Conservation (phyloP, 2,888 invertebrate species). For the Xestia c-nigrum region DNA sequence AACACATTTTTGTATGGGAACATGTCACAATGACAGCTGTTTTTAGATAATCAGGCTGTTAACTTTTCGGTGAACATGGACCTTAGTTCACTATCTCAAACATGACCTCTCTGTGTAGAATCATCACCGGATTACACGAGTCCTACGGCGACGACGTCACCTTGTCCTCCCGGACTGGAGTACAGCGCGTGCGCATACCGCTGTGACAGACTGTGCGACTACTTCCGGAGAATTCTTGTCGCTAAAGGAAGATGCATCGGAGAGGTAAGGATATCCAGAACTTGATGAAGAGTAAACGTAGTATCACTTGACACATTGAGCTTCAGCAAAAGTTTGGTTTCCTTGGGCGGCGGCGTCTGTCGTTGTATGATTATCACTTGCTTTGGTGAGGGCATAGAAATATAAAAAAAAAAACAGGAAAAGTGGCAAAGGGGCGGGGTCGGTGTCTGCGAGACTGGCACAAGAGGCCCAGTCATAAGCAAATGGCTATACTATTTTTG, state of each 20-base stretch:
- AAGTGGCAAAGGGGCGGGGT: too few relatives aligned
- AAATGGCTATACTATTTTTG: too few relatives aligned
- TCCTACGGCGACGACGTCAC: conserved; percentile 30
- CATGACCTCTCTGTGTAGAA: not conserved
- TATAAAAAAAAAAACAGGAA: too few relatives aligned
- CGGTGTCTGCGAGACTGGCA: too few relatives aligned
- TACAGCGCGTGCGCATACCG: conserved; percentile 93
- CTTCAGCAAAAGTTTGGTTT: not conserved
- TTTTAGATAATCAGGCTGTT: too few relatives aligned
- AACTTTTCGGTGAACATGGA: too few relatives aligned
- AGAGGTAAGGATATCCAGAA: conserved; percentile 69
- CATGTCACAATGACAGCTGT: too few relatives aligned
- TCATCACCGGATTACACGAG: not conserved
- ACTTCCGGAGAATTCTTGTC: conserved; percentile 88
- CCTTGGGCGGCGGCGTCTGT: too few relatives aligned
- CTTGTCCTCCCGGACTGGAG: conserved; percentile 87
- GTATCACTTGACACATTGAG: not conserved
- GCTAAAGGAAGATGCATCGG: conserved; percentile 84
- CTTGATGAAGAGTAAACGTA: not conserved
- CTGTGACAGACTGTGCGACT: conserved; percentile 93
- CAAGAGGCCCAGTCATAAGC: too few relatives aligned
- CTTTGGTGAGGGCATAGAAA: too few relatives aligned
- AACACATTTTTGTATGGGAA: too few relatives aligned
- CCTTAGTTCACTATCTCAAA: not conserved
- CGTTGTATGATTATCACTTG: too few relatives aligned